Conservation (phyloP, 2,797 vertebrate genomes). For the Notamacropus eugenii region DNA sequence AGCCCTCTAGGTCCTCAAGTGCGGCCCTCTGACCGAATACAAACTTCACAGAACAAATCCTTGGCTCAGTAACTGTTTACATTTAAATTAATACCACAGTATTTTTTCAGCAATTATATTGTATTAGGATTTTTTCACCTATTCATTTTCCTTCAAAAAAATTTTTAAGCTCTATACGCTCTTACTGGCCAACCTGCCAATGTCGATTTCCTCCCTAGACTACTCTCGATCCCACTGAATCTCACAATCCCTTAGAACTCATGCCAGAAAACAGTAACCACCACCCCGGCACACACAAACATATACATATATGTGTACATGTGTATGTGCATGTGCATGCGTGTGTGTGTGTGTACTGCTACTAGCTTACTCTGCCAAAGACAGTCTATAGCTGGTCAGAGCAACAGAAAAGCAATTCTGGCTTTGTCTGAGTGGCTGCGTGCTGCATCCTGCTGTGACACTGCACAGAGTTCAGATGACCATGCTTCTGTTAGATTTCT, state of each 20-base stretch:
- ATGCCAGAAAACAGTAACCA: conserved; percentile 53
- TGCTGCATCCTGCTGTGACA: neutral
- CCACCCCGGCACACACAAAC: neutral
- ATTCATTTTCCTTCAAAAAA: too few relatives aligned
- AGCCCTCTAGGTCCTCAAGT: too few relatives aligned
- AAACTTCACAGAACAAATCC: too few relatives aligned
- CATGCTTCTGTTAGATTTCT: neutral
- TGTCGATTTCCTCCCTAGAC: conserved; percentile 32
- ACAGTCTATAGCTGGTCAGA: conserved; percentile 37
- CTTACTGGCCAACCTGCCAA: too few relatives aligned
- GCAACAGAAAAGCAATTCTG: conserved; percentile 39
- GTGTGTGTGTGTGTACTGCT: neutral
- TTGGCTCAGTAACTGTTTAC: too few relatives aligned
- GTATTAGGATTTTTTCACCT: too few relatives aligned
- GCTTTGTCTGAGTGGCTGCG: conserved; percentile 50
- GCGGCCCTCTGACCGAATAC: too few relatives aligned
- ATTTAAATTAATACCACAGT: too few relatives aligned
- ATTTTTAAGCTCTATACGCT: too few relatives aligned
- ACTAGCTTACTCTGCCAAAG: conserved; percentile 63
- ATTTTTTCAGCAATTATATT: too few relatives aligned
- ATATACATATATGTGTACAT: too few relatives aligned
- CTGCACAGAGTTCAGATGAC: conserved; percentile 2
- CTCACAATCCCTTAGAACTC: conserved; percentile 30
- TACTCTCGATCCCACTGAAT: neutral
- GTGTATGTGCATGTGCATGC: too few relatives aligned